Evolutionary conservation across 30 jellyfish, hydroid and myxozoan species (phyloP), one percentile per base, ranked within the genome.

Genomic region (Pelagia noctiluca): DNA sequence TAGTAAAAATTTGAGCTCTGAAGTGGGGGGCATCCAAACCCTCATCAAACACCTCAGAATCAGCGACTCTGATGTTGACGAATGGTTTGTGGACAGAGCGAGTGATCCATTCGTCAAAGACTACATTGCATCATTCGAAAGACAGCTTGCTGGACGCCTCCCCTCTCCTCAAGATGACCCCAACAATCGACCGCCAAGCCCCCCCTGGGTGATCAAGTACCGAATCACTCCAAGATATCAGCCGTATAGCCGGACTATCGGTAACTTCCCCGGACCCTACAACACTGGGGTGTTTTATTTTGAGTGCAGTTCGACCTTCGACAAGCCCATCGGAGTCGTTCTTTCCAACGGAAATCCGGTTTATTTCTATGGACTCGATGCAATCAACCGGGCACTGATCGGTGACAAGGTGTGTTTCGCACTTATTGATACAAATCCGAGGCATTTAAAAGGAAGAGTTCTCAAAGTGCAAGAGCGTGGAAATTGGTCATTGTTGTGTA

Each of bases 41-140:
- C 57, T 79, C 11, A 63, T 79, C 18, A 18, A 38, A 46, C 63
- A 37, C 16, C 65, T 79, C 34, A 63, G 89, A 8, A 77, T 38
- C n/a, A 31, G 33, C 16, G 89, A 79, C 33, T 30, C 30, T 21
- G 96, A 86, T 64, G 52, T 75, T 16, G 82, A 63, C 28, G 89
- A 78, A 28, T 86, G 96, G 96, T 86, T 86, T 29, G 50, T 63
- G 21, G 75, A 68, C 21, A 64, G 96, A 29, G 60, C 67, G 65
- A 77, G 75, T 24, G 96, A 86, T 60, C 87, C 87, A 0, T 76
- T 71, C 76, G 96, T 86, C 8, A 66, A 48, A 33, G 87, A 86
- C 63, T 86, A 86, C 76, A 72, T 75, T 22, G 79, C 84, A 22
- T 34, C 76, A 28, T 77, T 75, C 46, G 89, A 76, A 46, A 38